Percentiles rank a stretch among this genome's conserved stretches.
Conservation (phyloP, 64 coral and sea anemone genomes). For the Dendrophyllia cribrosa region DNA sequence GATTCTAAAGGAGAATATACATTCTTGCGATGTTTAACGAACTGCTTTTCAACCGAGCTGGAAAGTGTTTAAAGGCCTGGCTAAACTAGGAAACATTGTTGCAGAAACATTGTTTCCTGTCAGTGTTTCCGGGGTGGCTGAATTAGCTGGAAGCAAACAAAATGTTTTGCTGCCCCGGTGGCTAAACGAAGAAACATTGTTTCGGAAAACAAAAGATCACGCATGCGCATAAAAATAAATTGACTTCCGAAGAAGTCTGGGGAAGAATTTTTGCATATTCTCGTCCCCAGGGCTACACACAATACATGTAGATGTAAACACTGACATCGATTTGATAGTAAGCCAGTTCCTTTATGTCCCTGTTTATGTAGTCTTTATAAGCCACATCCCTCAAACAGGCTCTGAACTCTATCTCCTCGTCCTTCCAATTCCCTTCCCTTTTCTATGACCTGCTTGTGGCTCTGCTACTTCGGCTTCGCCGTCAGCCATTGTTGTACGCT, state of each 20-base stretch:
- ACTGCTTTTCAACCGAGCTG: too few species aligned
- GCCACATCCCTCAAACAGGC: neutral
- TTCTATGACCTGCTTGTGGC: neutral
- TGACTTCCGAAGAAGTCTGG: neutral
- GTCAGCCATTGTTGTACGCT: neutral
- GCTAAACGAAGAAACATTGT: neutral
- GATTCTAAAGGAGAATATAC: too few species aligned
- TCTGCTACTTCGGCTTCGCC: too few species aligned
- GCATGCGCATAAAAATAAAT: neutral
- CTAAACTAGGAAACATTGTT: constrained; percentile 22
- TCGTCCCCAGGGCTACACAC: neutral
- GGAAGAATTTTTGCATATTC: neutral
- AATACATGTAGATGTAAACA: too few species aligned
- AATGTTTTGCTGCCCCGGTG: constrained; percentile 12
- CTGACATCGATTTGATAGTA: neutral
- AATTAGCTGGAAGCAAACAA: neutral
- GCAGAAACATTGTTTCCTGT: constrained; percentile 19
- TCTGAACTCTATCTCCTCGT: neutral
- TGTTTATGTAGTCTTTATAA: neutral
- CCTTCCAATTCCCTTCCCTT: constrained; percentile 1
- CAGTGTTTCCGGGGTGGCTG: neutral
- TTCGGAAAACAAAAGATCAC: neutral
- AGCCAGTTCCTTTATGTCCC: neutral
- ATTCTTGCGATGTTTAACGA: too few species aligned
- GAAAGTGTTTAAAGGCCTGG: constrained; percentile 13